Conservation (phyloP, 2,888 invertebrate genomes). For the Philereme transversata region DNA sequence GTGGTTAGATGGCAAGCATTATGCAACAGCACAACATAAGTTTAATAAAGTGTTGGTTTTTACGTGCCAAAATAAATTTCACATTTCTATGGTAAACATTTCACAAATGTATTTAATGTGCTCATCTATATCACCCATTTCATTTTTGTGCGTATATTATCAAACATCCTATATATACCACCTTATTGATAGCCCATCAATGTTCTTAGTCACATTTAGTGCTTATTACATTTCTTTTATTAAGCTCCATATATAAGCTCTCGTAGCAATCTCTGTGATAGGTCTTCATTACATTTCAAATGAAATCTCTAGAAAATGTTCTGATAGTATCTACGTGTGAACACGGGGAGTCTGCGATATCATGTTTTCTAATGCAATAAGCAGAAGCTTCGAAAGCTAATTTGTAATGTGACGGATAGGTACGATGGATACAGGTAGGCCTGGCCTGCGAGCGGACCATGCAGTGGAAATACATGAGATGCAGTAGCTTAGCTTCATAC, state of each 20-base stretch:
- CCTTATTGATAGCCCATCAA: too few species aligned
- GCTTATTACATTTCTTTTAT: too few species aligned
- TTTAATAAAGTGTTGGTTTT: too few species aligned
- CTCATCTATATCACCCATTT: too few species aligned
- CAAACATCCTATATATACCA: too few species aligned
- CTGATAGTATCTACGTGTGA: constrained; percentile 23
- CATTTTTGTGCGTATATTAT: too few species aligned
- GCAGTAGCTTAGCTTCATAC: constrained; percentile 9
- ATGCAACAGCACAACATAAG: too few species aligned
- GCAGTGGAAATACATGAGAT: neutral
- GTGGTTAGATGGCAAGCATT: too few species aligned
- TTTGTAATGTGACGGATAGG: constrained; percentile 36
- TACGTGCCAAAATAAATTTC: too few species aligned
- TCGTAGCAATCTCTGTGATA: constrained; percentile 10
- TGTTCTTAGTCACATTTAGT: too few species aligned
- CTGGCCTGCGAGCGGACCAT: constrained; percentile 1
- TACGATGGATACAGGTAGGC: constrained; percentile 23
- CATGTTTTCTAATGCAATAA: constrained; percentile 36
- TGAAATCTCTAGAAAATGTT: constrained; percentile 28
- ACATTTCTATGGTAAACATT: too few species aligned
- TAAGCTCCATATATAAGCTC: neutral
- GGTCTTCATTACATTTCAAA: constrained; percentile 17
- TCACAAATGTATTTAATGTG: too few species aligned
- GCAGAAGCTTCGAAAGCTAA: constrained; percentile 38
- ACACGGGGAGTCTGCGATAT: constrained; percentile 26